Evolutionary conservation across 2,113 vertebrate species (phyloP).

Genomic region (Formicarius rufipectus): DNA sequence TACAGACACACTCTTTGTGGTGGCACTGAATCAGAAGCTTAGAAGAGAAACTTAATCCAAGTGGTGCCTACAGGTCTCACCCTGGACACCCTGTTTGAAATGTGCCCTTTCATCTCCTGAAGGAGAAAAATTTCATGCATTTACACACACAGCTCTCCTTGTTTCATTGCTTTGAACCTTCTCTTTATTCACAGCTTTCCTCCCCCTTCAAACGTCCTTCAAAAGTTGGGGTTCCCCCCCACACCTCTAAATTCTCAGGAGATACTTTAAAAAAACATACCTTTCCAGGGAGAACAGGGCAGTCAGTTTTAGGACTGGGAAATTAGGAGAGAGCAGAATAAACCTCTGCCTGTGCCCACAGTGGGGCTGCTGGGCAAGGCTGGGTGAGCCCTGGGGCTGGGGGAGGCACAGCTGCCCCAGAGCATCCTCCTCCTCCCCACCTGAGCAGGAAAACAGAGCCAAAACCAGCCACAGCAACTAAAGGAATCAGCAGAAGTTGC

Average conservation of each 20-base stretch:
- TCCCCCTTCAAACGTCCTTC: neutral
- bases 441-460: accelerated
- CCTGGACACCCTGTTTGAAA: neutral
- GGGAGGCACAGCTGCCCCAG: accelerated
- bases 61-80: accelerated
- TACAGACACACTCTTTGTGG: neutral
- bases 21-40: neutral
- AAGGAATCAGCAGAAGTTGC: neutral
- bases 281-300: neutral
- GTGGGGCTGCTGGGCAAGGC: neutral
- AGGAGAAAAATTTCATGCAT: neutral
- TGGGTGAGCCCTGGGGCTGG: neutral
- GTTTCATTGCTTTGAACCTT: neutral
- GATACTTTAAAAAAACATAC: neutral
- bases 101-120: neutral
- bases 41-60: neutral
- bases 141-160: neutral
- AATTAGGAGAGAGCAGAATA: accelerated
- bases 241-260: neutral
- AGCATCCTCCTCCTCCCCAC: neutral
- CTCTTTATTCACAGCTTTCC: neutral
- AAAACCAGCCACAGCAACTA: accelerated
- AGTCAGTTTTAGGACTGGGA: neutral
- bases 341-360: neutral
- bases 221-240: neutral